Conservation (phyloP, 92 coral and sea anemone genomes). For the Actinostola sp. region DNA sequence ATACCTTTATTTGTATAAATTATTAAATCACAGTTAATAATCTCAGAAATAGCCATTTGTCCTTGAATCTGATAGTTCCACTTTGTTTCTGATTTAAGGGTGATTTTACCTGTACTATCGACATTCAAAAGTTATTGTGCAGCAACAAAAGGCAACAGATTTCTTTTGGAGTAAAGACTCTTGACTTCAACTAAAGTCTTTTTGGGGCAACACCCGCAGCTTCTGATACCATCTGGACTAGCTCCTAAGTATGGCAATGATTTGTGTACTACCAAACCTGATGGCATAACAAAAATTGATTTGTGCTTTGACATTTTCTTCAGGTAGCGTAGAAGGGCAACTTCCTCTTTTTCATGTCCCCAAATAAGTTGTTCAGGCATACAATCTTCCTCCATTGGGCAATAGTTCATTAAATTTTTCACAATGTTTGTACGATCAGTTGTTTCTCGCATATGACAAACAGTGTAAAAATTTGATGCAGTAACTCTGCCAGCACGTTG, state of each 20-base stretch:
- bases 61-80: constrained; percentile 53
- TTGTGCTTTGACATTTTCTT: constrained; percentile 26
- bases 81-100: constrained; percentile 8
- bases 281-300: background rate
- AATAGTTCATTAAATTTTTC: constrained; percentile 19
- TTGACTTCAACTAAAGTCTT: constrained; percentile 25
- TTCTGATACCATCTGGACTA: constrained; percentile 31
- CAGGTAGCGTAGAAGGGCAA: constrained; percentile 5
- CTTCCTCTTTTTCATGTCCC: constrained; percentile 26
- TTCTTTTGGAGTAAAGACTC: constrained; percentile 24
- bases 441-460: constrained; percentile 29
- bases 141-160: constrained; percentile 28
- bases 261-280: background rate
- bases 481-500: constrained; percentile 52
- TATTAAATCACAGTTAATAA: constrained; percentile 20
- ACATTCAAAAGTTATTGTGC: constrained; percentile 10
- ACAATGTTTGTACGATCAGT: constrained; percentile 25
- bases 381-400: constrained; percentile 14
- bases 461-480: constrained; percentile 35
- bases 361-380: constrained; percentile 19
- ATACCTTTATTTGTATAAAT: constrained; percentile 44
- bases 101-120: background rate
- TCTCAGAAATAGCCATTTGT: constrained; percentile 24
- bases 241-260: constrained; percentile 28
- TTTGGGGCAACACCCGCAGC: constrained; percentile 17